Evolutionary conservation across 2,113 vertebrate species (phyloP).

Genomic region (Haplochromis vanheusdeni): DNA sequence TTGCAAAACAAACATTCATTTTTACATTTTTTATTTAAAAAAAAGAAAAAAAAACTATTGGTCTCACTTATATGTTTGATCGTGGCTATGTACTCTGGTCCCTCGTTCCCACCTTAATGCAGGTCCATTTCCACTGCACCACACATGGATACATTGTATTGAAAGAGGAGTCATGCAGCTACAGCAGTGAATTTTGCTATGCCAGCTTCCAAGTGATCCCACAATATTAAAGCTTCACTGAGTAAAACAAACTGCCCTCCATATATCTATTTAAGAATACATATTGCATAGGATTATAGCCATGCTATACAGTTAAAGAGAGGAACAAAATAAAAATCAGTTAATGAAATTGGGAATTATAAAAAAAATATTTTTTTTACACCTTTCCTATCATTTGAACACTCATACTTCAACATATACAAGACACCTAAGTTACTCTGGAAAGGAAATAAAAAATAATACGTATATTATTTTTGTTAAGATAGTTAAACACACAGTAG

Average conservation of each 20-base stretch:
- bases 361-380: constrained; percentile 68
- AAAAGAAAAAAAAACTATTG: constrained; percentile 73
- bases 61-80: constrained; percentile 88
- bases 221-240: constrained; percentile 81
- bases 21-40: constrained; percentile 80
- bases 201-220: constrained; percentile 79
- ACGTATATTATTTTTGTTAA: constrained; percentile 66
- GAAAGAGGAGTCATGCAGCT: constrained; percentile 92
- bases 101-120: constrained; percentile 61
- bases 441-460: constrained; percentile 73
- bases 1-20: not conserved
- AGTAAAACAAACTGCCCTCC: constrained; percentile 83
- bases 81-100: constrained; percentile 77
- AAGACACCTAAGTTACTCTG: constrained; percentile 82
- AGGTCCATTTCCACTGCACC: constrained; percentile 85
- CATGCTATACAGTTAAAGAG: constrained; percentile 84
- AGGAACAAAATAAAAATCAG: constrained; percentile 74
- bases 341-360: constrained; percentile 75
- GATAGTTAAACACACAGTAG: constrained; percentile 66
- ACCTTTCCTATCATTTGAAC: constrained; percentile 78
- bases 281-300: constrained; percentile 98
- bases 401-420: constrained; percentile 95
- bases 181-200: constrained; percentile 81
- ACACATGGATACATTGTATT: constrained; percentile 82
- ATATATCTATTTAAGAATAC: constrained; percentile 82